Evolutionary conservation across 1,140 invertebrate species (phyloP), one percentile per base, ranked within the genome.

Genomic region (Pseudomyrmex sp.): DNA sequence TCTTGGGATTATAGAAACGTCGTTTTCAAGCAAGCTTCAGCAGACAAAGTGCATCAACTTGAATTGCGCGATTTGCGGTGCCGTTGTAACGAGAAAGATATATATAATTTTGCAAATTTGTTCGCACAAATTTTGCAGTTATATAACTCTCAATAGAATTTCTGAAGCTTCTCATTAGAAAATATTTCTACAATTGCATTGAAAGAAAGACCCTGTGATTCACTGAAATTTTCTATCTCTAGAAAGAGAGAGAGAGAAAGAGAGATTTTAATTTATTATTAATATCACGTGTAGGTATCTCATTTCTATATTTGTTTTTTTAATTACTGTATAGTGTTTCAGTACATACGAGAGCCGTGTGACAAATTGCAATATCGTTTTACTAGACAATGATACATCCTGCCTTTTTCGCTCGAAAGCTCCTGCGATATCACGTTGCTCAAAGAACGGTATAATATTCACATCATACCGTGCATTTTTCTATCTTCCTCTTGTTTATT

Each of bases 1-100:
- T 72, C 76, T 72, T 50, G 76, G 66, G 66, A 80, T 80, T 80
- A 80, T 80, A 61, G 76, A 80, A 80, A 80, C 20, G 76, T 80
- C 66, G 44, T 80, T 80, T 80, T 80, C 76, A 59, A 80, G 35
- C 65, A 58, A 69, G 15, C 65, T 50, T 59, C 35, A 26, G 46
- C 59, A 46, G 76, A 70, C 76, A 69, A 69, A 80, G 63, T 59
- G 76, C 66, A 46, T 59, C 54, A 59, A 48, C 54, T 72, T 70
- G 66, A 70, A 80, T 61, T 59, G 65, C 76, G 20, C 76, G 75
- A 79, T 79, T 69, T 48, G 52, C 26, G 15, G 2, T 12, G 76
- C 44, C 15, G 44, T 35, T 52, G 46, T 48, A 58, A 48, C 56
- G 56, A n/a, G 66, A 59, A 70, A 50, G 54, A 70, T 23, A 48